Percentiles rank a stretch among this genome's conserved stretches.
Conservation (phyloP, 1,140 invertebrate species). For the Galleria mellonella region DNA sequence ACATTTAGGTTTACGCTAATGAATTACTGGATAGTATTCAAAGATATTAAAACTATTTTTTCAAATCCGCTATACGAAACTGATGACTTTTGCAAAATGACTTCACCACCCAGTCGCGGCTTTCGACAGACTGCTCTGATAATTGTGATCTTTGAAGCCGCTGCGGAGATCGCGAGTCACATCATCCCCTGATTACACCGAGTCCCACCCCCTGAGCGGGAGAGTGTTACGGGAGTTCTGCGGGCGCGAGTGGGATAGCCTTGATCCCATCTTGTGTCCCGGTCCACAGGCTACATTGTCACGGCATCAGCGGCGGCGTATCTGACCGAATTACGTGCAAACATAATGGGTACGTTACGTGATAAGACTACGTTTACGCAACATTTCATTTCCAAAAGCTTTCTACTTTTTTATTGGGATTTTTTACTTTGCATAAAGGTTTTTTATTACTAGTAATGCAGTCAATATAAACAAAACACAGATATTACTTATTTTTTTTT, state of each 20-base stretch:
- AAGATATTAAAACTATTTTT: slow-evolving; percentile 5
- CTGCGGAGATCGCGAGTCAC: slow-evolving; percentile 71
- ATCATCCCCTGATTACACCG: slow-evolving; percentile 73
- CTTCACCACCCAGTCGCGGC: slow-evolving; percentile 60
- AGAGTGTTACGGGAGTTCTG: slow-evolving; percentile 18
- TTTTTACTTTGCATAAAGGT: too few relatives aligned
- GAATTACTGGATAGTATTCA: background rate
- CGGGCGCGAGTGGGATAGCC: slow-evolving; percentile 34
- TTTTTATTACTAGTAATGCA: too few relatives aligned
- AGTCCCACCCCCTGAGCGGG: slow-evolving; percentile 63
- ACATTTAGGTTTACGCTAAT: background rate
- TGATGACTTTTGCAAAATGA: slow-evolving; percentile 52
- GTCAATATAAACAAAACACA: too few relatives aligned
- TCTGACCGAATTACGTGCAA: slow-evolving; percentile 51
- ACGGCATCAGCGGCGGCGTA: slow-evolving; percentile 47
- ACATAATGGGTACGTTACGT: slow-evolving; percentile 26
- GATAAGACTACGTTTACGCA: slow-evolving; percentile 13
- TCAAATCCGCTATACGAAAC: slow-evolving; percentile 11
- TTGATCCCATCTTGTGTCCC: slow-evolving; percentile 65
- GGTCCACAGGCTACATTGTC: slow-evolving; percentile 72
- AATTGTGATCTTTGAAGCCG: slow-evolving; percentile 73
- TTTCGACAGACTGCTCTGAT: slow-evolving; percentile 71
- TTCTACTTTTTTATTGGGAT: slow-evolving; percentile 3
- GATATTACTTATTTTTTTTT: too few relatives aligned
- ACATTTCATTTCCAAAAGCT: background rate